Evolutionary conservation across 2,113 vertebrate species (phyloP).

Genomic region (Seriola aureovittata): DNA sequence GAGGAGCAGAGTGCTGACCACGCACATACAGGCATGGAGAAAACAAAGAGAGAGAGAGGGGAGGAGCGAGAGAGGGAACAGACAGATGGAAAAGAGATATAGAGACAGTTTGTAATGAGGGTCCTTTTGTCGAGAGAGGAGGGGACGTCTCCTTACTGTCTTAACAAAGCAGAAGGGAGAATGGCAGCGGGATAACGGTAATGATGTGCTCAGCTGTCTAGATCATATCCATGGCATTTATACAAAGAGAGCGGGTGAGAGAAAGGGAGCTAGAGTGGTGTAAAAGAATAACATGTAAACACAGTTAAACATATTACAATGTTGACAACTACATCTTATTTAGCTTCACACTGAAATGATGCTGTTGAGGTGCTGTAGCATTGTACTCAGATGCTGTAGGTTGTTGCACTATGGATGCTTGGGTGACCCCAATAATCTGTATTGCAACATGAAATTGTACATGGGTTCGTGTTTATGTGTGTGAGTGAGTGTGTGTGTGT

Average conservation of each 20-base stretch:
- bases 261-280: background rate
- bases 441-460: conserved; percentile 51
- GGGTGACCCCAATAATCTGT: conserved; percentile 32
- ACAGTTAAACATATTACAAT: conserved; percentile 9
- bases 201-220: conserved; percentile 65
- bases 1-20: conserved; percentile 65
- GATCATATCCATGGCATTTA: conserved; percentile 47
- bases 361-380: background rate
- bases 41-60: conserved; percentile 34
- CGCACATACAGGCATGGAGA: conserved; percentile 44
- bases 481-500: conserved; percentile 35
- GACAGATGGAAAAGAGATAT: conserved; percentile 48
- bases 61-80: conserved; percentile 2
- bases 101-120: conserved; percentile 69
- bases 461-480: background rate
- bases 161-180: conserved; percentile 62
- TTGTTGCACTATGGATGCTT: conserved; percentile 36
- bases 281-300: conserved; percentile 1
- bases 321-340: conserved; percentile 2
- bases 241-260: conserved; percentile 16
- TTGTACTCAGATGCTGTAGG: conserved; percentile 31
- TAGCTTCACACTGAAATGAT: background rate
- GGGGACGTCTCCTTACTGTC: conserved; percentile 50
- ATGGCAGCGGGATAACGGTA: conserved; percentile 57
- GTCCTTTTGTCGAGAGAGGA: conserved; percentile 61